phyloP scores from a whole-genome alignment of 92 coral and sea anemone species.

The Pocillopora meandrina region DNA sequence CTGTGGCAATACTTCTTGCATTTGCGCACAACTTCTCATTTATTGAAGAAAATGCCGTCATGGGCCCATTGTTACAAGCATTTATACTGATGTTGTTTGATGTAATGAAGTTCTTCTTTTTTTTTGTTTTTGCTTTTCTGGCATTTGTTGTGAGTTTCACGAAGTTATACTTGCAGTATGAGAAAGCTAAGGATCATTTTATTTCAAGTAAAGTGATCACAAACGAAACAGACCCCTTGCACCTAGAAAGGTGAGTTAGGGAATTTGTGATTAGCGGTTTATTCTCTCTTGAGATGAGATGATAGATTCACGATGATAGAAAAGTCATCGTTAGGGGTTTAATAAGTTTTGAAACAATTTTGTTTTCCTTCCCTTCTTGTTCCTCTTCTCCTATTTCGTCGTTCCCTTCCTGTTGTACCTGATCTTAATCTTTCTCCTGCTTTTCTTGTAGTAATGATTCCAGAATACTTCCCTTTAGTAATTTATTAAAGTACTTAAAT shows the following conservation, averaged over 20 bases:
- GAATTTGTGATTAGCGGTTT: too few species aligned
- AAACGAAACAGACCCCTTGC: constrained; percentile 24
- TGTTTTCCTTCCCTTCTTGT: too few species aligned
- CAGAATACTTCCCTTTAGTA: too few species aligned
- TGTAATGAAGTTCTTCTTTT: constrained; percentile 41
- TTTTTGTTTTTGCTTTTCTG: constrained; percentile 42
- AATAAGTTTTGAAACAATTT: too few species aligned
- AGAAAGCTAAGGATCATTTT: constrained; percentile 20
- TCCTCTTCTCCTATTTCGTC: too few species aligned
- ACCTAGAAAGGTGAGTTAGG: constrained; percentile 21
- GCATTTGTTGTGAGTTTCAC: constrained; percentile 57
- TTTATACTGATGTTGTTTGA: constrained; percentile 47
- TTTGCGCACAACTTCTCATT: constrained; percentile 39
- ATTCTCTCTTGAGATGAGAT: not conserved
- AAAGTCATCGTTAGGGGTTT: not conserved
- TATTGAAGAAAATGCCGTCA: constrained; percentile 27
- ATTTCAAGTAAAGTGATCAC: not conserved
- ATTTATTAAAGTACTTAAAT: too few species aligned
- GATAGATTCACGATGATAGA: not conserved
- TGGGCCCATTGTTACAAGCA: constrained; percentile 51
- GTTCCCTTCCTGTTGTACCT: too few species aligned
- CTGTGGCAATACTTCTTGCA: constrained; percentile 41
- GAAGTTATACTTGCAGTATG: constrained; percentile 48
- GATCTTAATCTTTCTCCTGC: too few species aligned
- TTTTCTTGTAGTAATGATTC: too few species aligned